These are phyloP conservation scores for Strigamia transsilvanica DNA, from an alignment of 2,888 invertebrate species.

Conservation along the genomic window DNA sequence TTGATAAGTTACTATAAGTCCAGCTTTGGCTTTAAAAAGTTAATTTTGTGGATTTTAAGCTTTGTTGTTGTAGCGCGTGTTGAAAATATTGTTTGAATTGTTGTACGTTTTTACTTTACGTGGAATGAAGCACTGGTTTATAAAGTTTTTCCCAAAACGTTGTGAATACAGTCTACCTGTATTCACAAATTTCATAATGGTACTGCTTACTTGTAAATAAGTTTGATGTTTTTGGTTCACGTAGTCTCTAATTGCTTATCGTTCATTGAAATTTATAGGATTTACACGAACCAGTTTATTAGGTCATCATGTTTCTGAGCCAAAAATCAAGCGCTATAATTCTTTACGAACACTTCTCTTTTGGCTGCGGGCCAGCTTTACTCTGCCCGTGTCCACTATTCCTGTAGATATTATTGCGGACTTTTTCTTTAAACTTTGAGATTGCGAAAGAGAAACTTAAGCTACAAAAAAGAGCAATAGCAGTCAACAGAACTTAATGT, in stretches of 20 bases:
- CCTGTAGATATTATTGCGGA: not conserved
- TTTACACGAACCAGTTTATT: not conserved
- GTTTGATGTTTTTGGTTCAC: not conserved
- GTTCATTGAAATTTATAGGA: constrained; percentile 26
- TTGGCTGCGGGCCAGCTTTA: not conserved
- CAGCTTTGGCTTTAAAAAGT: not conserved
- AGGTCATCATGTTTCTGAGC: not conserved
- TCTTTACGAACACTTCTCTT: not conserved
- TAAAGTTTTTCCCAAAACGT: too few relatives aligned
- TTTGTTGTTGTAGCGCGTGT: too few relatives aligned
- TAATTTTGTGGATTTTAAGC: too few relatives aligned
- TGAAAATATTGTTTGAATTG: too few relatives aligned
- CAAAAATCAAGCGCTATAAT: not conserved
- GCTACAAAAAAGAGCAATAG: not conserved
- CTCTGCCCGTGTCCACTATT: not conserved
- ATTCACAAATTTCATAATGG: not conserved
- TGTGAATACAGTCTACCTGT: too few relatives aligned
- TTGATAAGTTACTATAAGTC: too few relatives aligned
- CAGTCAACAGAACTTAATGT: not conserved
- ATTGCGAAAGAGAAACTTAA: not conserved
- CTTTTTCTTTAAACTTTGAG: not conserved
- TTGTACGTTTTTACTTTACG: too few relatives aligned
- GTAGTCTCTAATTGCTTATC: not conserved
- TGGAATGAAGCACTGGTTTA: too few relatives aligned
- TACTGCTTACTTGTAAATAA: not conserved